Conservation (phyloP, 1,140 invertebrate species). For the Pararge aegeria region DNA sequence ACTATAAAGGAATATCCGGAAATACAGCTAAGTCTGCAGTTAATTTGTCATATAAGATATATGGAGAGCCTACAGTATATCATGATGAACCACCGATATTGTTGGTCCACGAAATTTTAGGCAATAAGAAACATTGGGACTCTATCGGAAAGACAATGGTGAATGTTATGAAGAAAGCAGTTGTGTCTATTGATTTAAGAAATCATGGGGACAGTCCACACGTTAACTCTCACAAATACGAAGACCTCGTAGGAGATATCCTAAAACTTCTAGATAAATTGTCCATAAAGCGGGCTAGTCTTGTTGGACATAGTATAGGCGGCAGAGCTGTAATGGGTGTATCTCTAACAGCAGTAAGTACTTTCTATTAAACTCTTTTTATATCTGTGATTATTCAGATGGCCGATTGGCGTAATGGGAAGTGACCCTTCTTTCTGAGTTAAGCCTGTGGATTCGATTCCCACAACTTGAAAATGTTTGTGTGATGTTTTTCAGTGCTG, state of each 20-base stretch:
- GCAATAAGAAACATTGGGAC: conserved; percentile 90
- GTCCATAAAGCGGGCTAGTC: conserved; percentile 81
- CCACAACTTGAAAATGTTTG: too few species aligned
- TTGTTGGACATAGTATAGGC: conserved; percentile 96
- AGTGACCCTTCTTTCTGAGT: too few species aligned
- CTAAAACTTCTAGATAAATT: conserved; percentile 83
- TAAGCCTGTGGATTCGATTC: too few species aligned
- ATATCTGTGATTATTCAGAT: too few species aligned
- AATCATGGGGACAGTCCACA: conserved; percentile 97
- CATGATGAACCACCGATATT: conserved; percentile 82
- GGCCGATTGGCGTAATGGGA: too few species aligned
- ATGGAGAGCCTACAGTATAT: conserved; percentile 32
- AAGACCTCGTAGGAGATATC: conserved; percentile 87
- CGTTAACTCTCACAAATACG: conserved; percentile 84
- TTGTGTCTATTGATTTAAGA: conserved; percentile 90
- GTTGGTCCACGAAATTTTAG: conserved; percentile 91
- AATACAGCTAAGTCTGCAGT: conserved; percentile 31
- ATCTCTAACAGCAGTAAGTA: conserved; percentile 83
- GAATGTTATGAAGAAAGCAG: conserved; percentile 82
- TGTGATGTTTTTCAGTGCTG: too few species aligned
- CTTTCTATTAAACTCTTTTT: background rate
- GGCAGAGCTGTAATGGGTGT: conserved; percentile 91
- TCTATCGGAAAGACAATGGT: conserved; percentile 87
- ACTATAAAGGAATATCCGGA: conserved; percentile 12
- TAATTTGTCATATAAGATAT: conserved; percentile 49